phyloP scores from a whole-genome alignment of 2,797 vertebrate genomes.

The Arnoldichthys spilopterus region DNA sequence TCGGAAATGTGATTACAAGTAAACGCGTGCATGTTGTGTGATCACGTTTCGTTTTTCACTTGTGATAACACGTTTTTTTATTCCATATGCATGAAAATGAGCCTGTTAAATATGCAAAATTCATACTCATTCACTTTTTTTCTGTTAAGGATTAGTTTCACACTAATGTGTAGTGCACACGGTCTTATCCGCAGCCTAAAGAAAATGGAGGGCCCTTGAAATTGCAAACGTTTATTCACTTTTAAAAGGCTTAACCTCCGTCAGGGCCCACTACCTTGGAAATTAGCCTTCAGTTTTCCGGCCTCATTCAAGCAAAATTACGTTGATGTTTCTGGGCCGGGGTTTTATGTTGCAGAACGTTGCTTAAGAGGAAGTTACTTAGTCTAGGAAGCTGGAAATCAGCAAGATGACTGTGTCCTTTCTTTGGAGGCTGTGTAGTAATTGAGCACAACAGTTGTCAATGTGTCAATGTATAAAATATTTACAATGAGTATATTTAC shows the following conservation, averaged over 20 bases:
- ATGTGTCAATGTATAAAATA: not conserved
- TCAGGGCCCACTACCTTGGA: conserved; percentile 46
- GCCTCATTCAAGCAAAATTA: conserved; percentile 58
- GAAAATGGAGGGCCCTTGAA: conserved; percentile 32
- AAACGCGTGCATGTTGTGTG: too few relatives aligned
- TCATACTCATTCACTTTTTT: too few relatives aligned
- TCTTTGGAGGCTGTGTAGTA: not conserved
- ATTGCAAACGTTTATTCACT: conserved; percentile 36
- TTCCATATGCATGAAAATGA: too few relatives aligned
- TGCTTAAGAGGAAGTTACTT: conserved; percentile 60
- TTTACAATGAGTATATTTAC: not conserved
- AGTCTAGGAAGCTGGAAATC: conserved; percentile 57
- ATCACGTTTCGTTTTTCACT: too few relatives aligned
- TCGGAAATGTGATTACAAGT: too few relatives aligned
- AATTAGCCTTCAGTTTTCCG: conserved; percentile 55
- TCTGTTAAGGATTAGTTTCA: too few relatives aligned
- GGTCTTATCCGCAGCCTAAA: conserved; percentile 13
- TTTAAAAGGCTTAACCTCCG: conserved; percentile 45
- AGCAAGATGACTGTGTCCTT: not conserved
- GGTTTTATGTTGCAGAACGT: conserved; percentile 5
- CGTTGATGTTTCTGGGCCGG: conserved; percentile 63
- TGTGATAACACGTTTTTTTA: too few relatives aligned
- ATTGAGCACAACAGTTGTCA: not conserved
- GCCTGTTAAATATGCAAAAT: too few relatives aligned
- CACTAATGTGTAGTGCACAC: not conserved